A percentile compares a stretch with the other conserved stretches of the same genome.
phyloP scores from a whole-genome alignment of 1,140 invertebrate genomes.

The Augochlora pura region DNA sequence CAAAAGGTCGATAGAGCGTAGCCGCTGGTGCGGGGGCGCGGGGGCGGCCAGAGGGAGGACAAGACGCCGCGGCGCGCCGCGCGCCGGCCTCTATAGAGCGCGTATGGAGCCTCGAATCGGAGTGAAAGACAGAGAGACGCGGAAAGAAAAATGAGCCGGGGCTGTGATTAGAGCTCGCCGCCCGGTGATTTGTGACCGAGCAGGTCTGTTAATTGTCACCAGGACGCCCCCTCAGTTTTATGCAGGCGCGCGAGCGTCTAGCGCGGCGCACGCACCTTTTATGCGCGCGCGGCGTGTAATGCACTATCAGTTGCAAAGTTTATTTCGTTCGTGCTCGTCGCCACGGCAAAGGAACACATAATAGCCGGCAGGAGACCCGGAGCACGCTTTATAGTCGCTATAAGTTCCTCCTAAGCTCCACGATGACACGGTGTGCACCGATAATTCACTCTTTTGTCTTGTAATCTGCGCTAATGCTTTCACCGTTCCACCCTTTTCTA shows the following conservation, averaged over 20 bases:
- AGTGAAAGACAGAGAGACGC: slow-evolving; percentile 35
- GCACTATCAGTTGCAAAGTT: slow-evolving; percentile 57
- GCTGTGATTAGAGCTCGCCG: slow-evolving; percentile 74
- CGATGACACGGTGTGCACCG: slow-evolving; percentile 8
- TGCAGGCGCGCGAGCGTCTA: slow-evolving; percentile 3
- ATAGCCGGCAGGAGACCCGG: slow-evolving; percentile 17
- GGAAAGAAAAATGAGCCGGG: slow-evolving; percentile 40
- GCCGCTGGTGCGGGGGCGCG: slow-evolving; percentile 4
- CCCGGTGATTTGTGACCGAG: slow-evolving; percentile 73
- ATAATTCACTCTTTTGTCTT: slow-evolving; percentile 20
- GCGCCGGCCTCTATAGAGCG: too few relatives aligned
- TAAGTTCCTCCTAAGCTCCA: slow-evolving; percentile 15
- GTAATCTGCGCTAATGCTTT: slow-evolving; percentile 20
- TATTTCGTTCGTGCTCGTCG: slow-evolving; percentile 42
- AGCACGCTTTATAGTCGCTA: slow-evolving; percentile 31
- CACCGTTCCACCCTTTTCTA: background rate
- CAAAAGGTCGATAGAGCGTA: slow-evolving; percentile 32
- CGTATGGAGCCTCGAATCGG: background rate
- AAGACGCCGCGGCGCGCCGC: background rate
- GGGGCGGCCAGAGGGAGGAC: slow-evolving; percentile 37
- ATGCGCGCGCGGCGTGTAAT: slow-evolving; percentile 52
- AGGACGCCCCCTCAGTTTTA: slow-evolving; percentile 65
- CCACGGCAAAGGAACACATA: slow-evolving; percentile 31
- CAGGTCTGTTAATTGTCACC: slow-evolving; percentile 75
- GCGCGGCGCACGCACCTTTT: slow-evolving; percentile 60